phyloP scores from a whole-genome alignment of 2,113 vertebrate genomes.

The Lichenostomus cassidix region DNA sequence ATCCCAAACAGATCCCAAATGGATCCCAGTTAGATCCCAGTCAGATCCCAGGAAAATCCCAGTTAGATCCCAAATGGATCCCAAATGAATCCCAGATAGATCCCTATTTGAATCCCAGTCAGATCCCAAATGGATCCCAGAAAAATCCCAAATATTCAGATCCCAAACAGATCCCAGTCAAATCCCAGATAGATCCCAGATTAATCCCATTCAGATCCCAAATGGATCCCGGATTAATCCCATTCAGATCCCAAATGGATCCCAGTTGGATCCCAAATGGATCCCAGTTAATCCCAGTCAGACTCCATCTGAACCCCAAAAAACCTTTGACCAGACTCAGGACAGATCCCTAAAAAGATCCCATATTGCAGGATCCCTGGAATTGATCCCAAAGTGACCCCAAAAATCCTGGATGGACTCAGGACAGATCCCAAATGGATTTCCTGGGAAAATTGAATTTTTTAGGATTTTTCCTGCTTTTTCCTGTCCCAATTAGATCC shows the following conservation, averaged over 20 bases:
- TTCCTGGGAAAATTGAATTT: not conserved
- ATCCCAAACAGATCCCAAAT: accelerated
- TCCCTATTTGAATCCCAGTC: too few relatives aligned
- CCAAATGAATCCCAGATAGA: too few relatives aligned
- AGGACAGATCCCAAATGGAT: not conserved
- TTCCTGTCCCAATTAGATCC: too few relatives aligned
- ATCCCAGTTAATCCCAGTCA: too few relatives aligned
- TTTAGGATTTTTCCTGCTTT: not conserved
- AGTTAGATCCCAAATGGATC: too few relatives aligned
- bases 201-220: too few relatives aligned
- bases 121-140: too few relatives aligned
- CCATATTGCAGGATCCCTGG: not conserved
- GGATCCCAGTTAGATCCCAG: not conserved
- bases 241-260: too few relatives aligned
- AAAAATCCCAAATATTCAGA: not conserved
- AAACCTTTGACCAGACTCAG: not conserved
- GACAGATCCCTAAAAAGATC: not conserved
- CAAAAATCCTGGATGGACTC: too few relatives aligned
- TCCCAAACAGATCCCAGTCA: not conserved
- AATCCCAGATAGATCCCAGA: not conserved
- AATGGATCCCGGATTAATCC: too few relatives aligned
- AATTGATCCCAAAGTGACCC: not conserved
- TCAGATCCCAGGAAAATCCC: too few relatives aligned
- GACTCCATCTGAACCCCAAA: not conserved
- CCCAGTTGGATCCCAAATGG: too few relatives aligned